A percentile compares a stretch with the other conserved stretches of the same genome.
phyloP scores from a whole-genome alignment of 2,113 vertebrate genomes.

The Apaloderma vittatum region DNA sequence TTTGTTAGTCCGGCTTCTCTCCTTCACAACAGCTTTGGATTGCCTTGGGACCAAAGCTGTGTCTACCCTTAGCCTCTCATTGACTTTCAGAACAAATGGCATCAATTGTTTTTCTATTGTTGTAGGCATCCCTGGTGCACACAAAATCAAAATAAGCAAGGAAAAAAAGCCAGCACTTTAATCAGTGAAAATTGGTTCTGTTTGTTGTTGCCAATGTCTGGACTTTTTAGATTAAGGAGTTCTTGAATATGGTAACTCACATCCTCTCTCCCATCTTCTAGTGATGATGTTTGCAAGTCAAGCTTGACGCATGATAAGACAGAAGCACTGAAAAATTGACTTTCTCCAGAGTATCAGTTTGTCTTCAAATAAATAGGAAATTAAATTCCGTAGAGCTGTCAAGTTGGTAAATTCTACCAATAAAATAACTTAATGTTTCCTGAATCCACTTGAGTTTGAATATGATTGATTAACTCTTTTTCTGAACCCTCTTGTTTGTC shows the following conservation, averaged over 20 bases:
- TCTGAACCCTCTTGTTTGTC: neutral
- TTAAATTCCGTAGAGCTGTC: neutral
- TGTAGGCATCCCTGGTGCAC: neutral
- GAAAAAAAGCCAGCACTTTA: neutral
- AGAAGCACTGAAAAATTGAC: neutral
- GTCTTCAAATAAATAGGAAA: conserved; percentile 21
- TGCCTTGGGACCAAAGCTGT: neutral
- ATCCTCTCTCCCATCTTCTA: neutral
- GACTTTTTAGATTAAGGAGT: neutral
- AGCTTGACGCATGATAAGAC: neutral
- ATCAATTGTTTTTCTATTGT: neutral
- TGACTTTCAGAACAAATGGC: neutral
- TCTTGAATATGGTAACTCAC: neutral
- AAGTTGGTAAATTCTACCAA: neutral
- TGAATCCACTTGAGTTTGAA: neutral
- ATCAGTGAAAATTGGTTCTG: neutral
- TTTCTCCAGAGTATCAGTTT: neutral
- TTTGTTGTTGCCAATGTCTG: neutral
- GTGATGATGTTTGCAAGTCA: neutral
- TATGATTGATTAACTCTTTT: neutral
- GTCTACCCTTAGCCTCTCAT: neutral
- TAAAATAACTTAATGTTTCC: neutral
- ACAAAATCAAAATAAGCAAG: neutral
- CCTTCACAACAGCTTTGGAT: neutral
- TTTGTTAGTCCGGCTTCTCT: neutral